phyloP scores from a whole-genome alignment of 2,888 invertebrate genomes.

The Pristionchus japonicus region DNA sequence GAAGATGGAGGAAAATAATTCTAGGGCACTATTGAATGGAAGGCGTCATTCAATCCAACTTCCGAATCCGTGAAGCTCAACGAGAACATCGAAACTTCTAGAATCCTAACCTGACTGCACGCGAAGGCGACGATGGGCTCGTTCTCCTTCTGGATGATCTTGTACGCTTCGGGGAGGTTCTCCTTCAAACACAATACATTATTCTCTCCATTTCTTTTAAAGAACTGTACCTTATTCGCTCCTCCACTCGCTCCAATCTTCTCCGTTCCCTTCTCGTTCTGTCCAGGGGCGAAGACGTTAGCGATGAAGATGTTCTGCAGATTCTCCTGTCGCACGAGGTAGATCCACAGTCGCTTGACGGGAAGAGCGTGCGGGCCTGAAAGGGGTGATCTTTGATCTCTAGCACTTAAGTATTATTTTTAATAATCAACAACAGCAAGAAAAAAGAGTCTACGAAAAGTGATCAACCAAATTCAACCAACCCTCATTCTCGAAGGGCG shows the following conservation, averaged over 20 bases:
- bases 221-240: conserved; percentile 17
- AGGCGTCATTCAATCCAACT: too few species aligned
- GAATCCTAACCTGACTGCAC: conserved; percentile 64
- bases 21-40: too few species aligned
- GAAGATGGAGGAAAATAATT: too few species aligned
- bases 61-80: too few species aligned
- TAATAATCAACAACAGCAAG: not conserved
- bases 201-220: not conserved
- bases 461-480: not conserved
- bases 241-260: conserved; percentile 44
- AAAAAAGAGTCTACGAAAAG: not conserved
- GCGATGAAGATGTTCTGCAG: conserved; percentile 95
- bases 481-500: conserved; percentile 87
- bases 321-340: conserved; percentile 90
- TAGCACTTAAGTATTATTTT: not conserved
- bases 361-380: conserved; percentile 79
- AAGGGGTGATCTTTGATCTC: not conserved
- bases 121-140: conserved; percentile 98
- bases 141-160: conserved; percentile 98
- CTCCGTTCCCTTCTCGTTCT: conserved; percentile 29
- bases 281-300: conserved; percentile 84
- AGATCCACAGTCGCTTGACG: conserved; percentile 88
- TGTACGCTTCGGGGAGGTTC: conserved; percentile 83
- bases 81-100: too few species aligned
- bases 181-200: not conserved